These are phyloP conservation scores for Zosterops borbonicus DNA, from an alignment of 2,113 vertebrate species.

Conservation along the genomic window DNA sequence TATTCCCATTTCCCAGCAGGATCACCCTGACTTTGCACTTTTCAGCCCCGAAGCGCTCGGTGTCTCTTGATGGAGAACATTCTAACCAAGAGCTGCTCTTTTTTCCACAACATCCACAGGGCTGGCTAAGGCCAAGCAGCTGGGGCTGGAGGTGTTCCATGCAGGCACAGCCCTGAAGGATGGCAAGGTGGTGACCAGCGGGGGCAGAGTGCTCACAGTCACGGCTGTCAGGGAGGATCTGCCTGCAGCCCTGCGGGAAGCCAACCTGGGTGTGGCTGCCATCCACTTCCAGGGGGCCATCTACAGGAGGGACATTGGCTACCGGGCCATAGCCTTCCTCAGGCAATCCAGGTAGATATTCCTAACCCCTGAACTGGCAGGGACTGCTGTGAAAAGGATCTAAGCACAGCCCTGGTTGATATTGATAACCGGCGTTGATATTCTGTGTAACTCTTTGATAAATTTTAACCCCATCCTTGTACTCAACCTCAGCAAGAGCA, in stretches of 20 bases:
- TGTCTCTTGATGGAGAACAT: neutral
- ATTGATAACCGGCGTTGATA: neutral
- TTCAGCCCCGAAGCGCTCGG: neutral
- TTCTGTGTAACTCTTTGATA: neutral
- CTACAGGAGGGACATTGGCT: slow-evolving; percentile 88
- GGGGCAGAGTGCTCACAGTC: slow-evolving; percentile 89
- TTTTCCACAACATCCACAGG: slow-evolving; percentile 64
- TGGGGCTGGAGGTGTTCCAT: slow-evolving; percentile 90
- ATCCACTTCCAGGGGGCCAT: slow-evolving; percentile 84
- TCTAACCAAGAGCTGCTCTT: neutral
- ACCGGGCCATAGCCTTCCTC: slow-evolving; percentile 84
- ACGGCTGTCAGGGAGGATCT: slow-evolving; percentile 81
- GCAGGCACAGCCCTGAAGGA: slow-evolving; percentile 85
- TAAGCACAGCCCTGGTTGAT: neutral
- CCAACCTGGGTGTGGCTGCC: slow-evolving; percentile 80
- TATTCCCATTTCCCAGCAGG: neutral
- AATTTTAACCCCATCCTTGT: neutral
- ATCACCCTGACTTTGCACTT: neutral
- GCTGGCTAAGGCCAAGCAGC: slow-evolving; percentile 76
- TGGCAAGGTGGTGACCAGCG: slow-evolving; percentile 82
- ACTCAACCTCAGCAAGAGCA: neutral
- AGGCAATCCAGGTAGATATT: slow-evolving; percentile 80
- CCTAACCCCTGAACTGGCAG: neutral
- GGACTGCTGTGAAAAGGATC: neutral
- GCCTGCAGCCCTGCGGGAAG: slow-evolving; percentile 76